Evolutionary conservation across 2,797 vertebrate species (phyloP), one percentile per base, ranked within the genome.

Genomic region (Sebastes dallii): DNA sequence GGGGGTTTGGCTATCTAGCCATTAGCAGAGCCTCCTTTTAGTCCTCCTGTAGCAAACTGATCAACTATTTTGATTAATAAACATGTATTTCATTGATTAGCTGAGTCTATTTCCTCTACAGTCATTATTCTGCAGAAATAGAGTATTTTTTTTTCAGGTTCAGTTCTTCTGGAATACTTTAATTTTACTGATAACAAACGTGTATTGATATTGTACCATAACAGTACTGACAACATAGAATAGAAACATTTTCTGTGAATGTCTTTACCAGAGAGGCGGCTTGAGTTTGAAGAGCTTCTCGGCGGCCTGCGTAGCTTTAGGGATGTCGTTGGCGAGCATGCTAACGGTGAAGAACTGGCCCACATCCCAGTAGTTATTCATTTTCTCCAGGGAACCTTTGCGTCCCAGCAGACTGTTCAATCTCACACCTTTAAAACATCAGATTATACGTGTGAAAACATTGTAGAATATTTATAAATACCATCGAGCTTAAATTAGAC

Each of bases 301-400:
- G 0, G 98, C 97, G 25, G 97, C 97, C 89, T 98, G 97, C 4
- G 98, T 96, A 1, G 97, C 97, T 95, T 99, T 99, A 29, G 96
- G 96, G 82, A 97, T 94, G 88, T 99, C 96, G 50, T 81, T 96
- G 68, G 97, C 97, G 72, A 99, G 90, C 97, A 99, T 98, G 96
- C 96, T 97, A 71, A 99, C 95, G 0, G 91, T 97, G 91, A 99
- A 97, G 93, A 99, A 98, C 90, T 99, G 97, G 65, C 98, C 97
- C 58, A 99, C 96, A 10, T 99, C 98, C 97, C 98, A 99, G 94
- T 99, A 99, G 92, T 95, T 98, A 86, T 96, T 98, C 97, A 99
- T 98, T 92, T 98, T 98, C 90, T 99, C 98, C 92, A 99, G 92
- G 81, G 97, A 98, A 66, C 98, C 98, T 95, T 99, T 99, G 73